Percentiles rank a stretch among this genome's conserved stretches.
phyloP scores from a whole-genome alignment of 2,113 vertebrate species.

The Nothobranchius kuhntae region DNA sequence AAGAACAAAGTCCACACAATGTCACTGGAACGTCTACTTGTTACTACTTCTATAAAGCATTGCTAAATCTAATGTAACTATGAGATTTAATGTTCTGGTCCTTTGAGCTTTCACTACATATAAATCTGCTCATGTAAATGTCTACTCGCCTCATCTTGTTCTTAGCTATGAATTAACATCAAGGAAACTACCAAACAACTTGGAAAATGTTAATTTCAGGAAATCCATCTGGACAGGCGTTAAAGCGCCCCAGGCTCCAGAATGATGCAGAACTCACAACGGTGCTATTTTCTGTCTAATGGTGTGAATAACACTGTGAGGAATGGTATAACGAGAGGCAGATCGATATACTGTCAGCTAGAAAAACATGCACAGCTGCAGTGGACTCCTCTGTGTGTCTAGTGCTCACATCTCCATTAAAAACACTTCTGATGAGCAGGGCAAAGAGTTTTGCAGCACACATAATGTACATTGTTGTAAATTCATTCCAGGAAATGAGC shows the following conservation, averaged over 20 bases:
- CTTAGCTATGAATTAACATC: constrained; percentile 26
- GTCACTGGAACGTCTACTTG: too few species aligned
- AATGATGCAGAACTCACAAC: constrained; percentile 55
- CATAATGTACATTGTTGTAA: neutral
- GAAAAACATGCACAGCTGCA: constrained; percentile 57
- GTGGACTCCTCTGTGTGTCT: constrained; percentile 18
- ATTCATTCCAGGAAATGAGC: neutral
- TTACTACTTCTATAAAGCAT: too few species aligned
- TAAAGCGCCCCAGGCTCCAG: constrained; percentile 42
- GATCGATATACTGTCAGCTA: constrained; percentile 57
- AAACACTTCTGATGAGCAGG: constrained; percentile 21
- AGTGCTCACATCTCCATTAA: constrained; percentile 18
- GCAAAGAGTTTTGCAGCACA: constrained; percentile 23
- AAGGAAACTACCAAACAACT: constrained; percentile 35
- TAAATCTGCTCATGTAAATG: constrained; percentile 2
- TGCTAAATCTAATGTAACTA: too few species aligned
- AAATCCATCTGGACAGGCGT: constrained; percentile 61
- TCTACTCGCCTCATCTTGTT: neutral
- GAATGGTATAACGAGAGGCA: constrained; percentile 58
- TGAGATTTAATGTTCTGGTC: neutral
- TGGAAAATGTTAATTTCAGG: constrained; percentile 56
- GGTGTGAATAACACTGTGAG: constrained; percentile 62
- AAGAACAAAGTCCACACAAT: too few species aligned
- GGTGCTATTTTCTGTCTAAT: constrained; percentile 65
- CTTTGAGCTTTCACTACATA: neutral